Evolutionary conservation across 1,140 invertebrate genomes (phyloP).

Genomic region (Polyergus mexicanus): DNA sequence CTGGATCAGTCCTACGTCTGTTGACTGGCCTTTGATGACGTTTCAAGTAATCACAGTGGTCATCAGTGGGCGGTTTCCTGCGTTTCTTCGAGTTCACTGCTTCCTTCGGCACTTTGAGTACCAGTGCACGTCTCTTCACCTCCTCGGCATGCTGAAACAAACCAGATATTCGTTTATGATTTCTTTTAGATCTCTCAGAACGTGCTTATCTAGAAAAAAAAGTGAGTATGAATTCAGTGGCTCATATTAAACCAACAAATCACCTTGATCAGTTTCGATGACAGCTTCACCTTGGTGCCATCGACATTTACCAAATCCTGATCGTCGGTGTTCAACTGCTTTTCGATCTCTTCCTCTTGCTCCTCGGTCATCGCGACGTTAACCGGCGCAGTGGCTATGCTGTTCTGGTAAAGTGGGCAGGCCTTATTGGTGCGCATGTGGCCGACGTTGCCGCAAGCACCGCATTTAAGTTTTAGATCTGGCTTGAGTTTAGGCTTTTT

Average conservation of each 20-base stretch:
- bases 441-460: conserved; percentile 97
- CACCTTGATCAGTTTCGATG: conserved; percentile 93
- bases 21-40: conserved; percentile 95
- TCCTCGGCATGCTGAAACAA: conserved; percentile 91
- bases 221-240: neutral
- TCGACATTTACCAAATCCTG: conserved; percentile 97
- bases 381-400: conserved; percentile 88
- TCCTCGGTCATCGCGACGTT: conserved; percentile 93
- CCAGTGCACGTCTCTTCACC: conserved; percentile 91
- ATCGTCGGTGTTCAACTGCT: conserved; percentile 91
- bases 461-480: conserved; percentile 97
- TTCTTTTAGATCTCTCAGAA: neutral
- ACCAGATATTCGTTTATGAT: neutral
- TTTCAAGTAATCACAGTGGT: conserved; percentile 97
- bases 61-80: conserved; percentile 89
- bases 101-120: conserved; percentile 95
- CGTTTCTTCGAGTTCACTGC: conserved; percentile 89
- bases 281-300: conserved; percentile 95
- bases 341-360: conserved; percentile 94
- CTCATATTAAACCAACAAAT: neutral
- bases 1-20: conserved; percentile 97
- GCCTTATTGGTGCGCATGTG: conserved; percentile 98
- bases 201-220: neutral
- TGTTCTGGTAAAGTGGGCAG: conserved; percentile 96
- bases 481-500: conserved; percentile 95